Evolutionary conservation across 1,140 invertebrate species (phyloP).

Genomic region (Andricus grossulariae): DNA sequence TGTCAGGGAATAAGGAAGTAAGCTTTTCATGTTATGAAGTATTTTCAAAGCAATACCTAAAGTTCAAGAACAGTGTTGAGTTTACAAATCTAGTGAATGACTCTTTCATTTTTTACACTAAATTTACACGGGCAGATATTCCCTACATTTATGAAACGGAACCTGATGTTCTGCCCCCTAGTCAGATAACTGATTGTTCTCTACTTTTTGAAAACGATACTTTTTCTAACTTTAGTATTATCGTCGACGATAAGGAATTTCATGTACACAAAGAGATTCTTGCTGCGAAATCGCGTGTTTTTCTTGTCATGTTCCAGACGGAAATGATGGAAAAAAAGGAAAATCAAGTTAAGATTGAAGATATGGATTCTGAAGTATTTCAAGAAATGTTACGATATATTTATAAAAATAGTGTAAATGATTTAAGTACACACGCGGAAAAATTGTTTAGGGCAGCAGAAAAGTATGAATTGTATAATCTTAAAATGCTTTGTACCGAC

Average conservation of each 20-base stretch:
- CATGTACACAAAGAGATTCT: not conserved
- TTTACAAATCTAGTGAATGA: no score
- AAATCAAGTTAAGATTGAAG: slow-evolving; percentile 77
- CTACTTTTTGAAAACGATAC: not conserved
- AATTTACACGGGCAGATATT: no score
- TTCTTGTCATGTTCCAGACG: slow-evolving; percentile 80
- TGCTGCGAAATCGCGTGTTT: slow-evolving; percentile 63
- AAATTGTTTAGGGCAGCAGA: not conserved
- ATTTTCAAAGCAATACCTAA: no score
- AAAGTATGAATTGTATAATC: not conserved
- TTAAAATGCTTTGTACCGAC: not conserved
- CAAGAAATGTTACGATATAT: slow-evolving; percentile 34
- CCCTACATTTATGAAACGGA: no score
- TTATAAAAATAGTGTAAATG: slow-evolving; percentile 13
- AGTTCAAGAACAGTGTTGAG: no score
- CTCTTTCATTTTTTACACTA: no score
- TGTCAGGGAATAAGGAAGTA: no score
- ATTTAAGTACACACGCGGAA: not conserved
- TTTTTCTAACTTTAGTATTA: not conserved
- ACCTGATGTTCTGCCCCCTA: no score
- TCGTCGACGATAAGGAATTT: not conserved
- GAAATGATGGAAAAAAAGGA: slow-evolving; percentile 77
- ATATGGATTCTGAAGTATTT: slow-evolving; percentile 69
- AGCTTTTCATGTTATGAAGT: no score
- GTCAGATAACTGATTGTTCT: no score